These are phyloP conservation scores for Suncus etruscus DNA, from an alignment of 2,113 vertebrate species.

Conservation along the genomic window DNA sequence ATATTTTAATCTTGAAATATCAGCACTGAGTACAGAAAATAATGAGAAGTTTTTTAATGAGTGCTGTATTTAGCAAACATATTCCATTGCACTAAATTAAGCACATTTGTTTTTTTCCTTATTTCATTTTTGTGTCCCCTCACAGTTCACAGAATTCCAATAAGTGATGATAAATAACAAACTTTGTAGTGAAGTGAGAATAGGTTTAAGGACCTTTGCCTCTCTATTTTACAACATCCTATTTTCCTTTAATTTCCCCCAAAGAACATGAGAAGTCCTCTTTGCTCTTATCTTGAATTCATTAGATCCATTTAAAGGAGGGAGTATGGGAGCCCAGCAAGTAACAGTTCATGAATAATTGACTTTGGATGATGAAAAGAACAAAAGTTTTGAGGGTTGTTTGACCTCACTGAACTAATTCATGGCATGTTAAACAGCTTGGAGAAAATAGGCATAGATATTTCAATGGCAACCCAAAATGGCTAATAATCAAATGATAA, in stretches of 20 bases:
- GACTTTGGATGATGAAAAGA: neutral
- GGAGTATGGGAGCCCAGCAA: neutral
- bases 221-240: neutral
- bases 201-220: neutral
- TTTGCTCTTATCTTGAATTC: neutral
- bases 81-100: neutral
- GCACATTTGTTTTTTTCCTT: neutral
- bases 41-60: slow-evolving; percentile 21
- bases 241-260: neutral
- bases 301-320: neutral
- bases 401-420: neutral
- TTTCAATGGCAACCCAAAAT: neutral
- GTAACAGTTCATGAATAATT: neutral
- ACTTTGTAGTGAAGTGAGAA: neutral
- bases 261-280: neutral
- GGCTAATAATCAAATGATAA: neutral
- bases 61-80: neutral
- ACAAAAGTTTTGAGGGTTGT: neutral
- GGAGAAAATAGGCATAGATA: neutral
- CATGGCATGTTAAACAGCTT: neutral
- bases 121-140: neutral
- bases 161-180: neutral
- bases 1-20: neutral
- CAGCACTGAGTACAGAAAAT: slow-evolving; percentile 16
- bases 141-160: neutral